phyloP scores from a whole-genome alignment of 2,797 vertebrate species.

The Rhynchonycteris naso region DNA sequence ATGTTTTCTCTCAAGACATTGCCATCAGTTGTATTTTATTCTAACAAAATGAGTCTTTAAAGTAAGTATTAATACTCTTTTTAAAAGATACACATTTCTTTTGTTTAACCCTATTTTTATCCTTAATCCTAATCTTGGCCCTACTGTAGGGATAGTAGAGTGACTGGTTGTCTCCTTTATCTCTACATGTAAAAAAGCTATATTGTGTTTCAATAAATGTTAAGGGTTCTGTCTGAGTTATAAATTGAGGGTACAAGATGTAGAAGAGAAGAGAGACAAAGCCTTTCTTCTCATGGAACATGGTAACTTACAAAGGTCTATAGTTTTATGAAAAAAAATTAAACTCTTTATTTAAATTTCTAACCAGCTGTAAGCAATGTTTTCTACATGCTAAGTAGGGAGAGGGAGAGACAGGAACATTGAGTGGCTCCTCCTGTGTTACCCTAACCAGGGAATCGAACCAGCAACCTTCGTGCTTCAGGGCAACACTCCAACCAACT shows the following conservation, averaged over 20 bases:
- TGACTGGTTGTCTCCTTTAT: neutral
- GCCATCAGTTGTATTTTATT: neutral
- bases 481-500: no score
- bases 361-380: neutral
- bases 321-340: neutral
- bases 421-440: no score
- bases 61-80: neutral
- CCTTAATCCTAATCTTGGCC: neutral
- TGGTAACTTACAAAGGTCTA: neutral
- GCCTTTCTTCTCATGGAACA: neutral
- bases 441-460: no score
- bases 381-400: neutral
- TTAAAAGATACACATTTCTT: neutral
- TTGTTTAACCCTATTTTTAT: neutral
- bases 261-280: neutral
- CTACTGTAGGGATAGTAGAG: neutral
- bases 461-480: no score
- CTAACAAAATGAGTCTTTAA: neutral
- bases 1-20: neutral
- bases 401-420: no score
- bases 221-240: neutral
- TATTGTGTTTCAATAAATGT: neutral
- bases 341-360: neutral
- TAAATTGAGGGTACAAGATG: neutral
- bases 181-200: neutral